Percentiles rank a stretch among this genome's conserved stretches.
Evolutionary conservation across 2,888 invertebrate species (phyloP).

Genomic region (Drosophila kokeensis): DNA sequence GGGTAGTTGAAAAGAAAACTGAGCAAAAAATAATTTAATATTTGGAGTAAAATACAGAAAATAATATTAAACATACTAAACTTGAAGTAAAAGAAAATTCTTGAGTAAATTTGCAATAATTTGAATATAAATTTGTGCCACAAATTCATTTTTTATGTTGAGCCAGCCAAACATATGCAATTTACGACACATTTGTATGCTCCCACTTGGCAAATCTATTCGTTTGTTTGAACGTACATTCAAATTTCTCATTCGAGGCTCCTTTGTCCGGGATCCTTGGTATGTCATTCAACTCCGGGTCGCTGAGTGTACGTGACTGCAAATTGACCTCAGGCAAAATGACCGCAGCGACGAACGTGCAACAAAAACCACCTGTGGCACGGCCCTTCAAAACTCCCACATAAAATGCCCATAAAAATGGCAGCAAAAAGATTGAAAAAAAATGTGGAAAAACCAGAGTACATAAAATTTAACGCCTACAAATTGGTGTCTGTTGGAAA

Average conservation of each 20-base stretch:
- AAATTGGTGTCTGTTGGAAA: slow-evolving; percentile 30
- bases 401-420: slow-evolving; percentile 36
- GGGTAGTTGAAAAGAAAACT: neutral
- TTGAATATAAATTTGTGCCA: neutral
- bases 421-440: slow-evolving; percentile 21
- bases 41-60: neutral
- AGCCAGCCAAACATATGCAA: slow-evolving; percentile 12
- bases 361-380: slow-evolving; percentile 67
- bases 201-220: neutral
- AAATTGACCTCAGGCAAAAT: slow-evolving; percentile 60
- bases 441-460: slow-evolving; percentile 18
- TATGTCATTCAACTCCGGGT: slow-evolving; percentile 62
- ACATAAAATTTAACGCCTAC: slow-evolving; percentile 34
- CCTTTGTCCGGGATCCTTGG: slow-evolving; percentile 30
- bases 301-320: slow-evolving; percentile 51
- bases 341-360: slow-evolving; percentile 33
- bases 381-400: slow-evolving; percentile 43
- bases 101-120: neutral
- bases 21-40: neutral
- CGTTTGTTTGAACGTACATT: slow-evolving; percentile 9
- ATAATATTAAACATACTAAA: neutral
- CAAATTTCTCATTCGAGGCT: slow-evolving; percentile 18
- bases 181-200: slow-evolving; percentile 28
- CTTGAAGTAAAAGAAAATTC: neutral
- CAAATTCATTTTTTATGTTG: neutral